These are phyloP conservation scores for Chesias legatella DNA, from an alignment of 2,888 invertebrate genomes.

Conservation along the genomic window DNA sequence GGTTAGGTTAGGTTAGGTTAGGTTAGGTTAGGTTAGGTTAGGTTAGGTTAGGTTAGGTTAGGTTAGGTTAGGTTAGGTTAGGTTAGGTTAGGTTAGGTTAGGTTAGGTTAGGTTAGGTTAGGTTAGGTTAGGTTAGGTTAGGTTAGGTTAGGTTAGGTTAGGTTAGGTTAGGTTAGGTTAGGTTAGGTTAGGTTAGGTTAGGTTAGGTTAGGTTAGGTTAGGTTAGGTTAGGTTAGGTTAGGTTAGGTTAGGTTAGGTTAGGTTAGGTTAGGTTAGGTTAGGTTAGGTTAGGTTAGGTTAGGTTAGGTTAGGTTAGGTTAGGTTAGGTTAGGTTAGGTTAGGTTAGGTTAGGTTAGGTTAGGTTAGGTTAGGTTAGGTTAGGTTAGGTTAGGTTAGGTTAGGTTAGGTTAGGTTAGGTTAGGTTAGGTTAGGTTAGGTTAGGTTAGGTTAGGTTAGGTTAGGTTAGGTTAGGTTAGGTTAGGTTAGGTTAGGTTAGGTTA, in stretches of 20 bases:
- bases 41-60: too few species aligned
- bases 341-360: constrained; percentile 11
- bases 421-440: constrained; percentile 19
- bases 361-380: constrained; percentile 5
- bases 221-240: constrained; percentile 17
- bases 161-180: constrained; percentile 26
- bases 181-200: constrained; percentile 23
- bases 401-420: constrained; percentile 4
- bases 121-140: constrained; percentile 27
- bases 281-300: constrained; percentile 34
- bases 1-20: too few species aligned
- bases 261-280: constrained; percentile 34
- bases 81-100: too few species aligned
- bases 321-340: constrained; percentile 9
- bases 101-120: too few species aligned
- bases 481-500: constrained; percentile 26
- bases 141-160: constrained; percentile 16
- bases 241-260: constrained; percentile 27
- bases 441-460: constrained; percentile 29
- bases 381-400: constrained; percentile 15
- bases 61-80: too few species aligned
- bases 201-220: constrained; percentile 29
- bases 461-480: constrained; percentile 27
- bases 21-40: too few species aligned
- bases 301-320: constrained; percentile 30